These are phyloP conservation scores for Ormyrus labotus DNA, from an alignment of 2,888 invertebrate species.

Conservation along the genomic window DNA sequence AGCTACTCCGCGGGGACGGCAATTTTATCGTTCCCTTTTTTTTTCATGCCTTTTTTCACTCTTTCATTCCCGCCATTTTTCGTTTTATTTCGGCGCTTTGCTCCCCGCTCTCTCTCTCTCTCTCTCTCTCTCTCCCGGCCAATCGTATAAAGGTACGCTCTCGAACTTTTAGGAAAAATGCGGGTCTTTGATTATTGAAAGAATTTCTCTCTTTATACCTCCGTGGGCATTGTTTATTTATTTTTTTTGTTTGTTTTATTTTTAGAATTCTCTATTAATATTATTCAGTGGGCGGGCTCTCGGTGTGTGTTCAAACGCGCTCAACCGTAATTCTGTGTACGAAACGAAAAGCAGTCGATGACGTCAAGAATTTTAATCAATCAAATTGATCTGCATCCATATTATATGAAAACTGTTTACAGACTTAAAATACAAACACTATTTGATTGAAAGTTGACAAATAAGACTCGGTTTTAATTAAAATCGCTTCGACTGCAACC, in stretches of 20 bases:
- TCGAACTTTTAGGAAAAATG: too few species aligned
- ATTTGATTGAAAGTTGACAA: slow-evolving; percentile 23
- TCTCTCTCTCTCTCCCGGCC: neutral
- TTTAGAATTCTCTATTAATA: too few species aligned
- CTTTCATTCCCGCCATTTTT: neutral
- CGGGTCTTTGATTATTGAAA: neutral
- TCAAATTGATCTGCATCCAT: too few species aligned
- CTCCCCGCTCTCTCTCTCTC: neutral
- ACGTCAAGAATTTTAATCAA: too few species aligned
- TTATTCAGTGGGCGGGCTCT: too few species aligned
- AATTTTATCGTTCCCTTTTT: slow-evolving; percentile 20
- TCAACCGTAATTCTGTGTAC: too few species aligned
- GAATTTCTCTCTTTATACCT: neutral
- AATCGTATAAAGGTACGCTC: too few species aligned
- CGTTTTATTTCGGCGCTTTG: slow-evolving; percentile 8
- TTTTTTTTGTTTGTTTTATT: too few species aligned
- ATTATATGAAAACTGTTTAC: slow-evolving; percentile 8
- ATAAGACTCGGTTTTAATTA: slow-evolving; percentile 25
- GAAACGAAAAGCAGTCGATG: too few species aligned
- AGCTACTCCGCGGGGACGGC: neutral
- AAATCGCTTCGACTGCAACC: neutral
- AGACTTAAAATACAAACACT: neutral
- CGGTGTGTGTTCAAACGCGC: too few species aligned
- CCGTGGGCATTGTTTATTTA: too few species aligned
- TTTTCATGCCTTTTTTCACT: neutral